Percentiles rank a stretch among this genome's conserved stretches.
phyloP scores from a whole-genome alignment of 2,888 invertebrate species.

The Ophion costatus region DNA sequence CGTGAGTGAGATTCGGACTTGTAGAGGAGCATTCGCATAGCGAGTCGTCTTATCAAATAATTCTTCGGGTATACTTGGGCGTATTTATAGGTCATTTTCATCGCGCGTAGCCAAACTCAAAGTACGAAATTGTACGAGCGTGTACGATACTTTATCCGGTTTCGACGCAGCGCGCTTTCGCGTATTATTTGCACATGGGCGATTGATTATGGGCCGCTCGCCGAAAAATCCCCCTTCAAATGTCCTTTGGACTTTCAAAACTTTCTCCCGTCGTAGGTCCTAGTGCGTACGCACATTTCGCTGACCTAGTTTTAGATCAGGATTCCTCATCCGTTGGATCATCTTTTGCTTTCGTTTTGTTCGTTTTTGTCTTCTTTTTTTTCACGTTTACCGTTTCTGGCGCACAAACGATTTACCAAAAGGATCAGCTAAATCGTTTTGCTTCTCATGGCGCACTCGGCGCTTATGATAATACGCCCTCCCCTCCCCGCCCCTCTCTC shows the following conservation, averaged over 20 bases:
- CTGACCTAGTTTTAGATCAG: conserved; percentile 72
- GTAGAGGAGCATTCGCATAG: background rate
- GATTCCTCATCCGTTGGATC: conserved; percentile 68
- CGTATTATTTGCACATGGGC: conserved; percentile 30
- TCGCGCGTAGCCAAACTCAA: background rate
- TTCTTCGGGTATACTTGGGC: background rate
- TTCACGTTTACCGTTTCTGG: conserved; percentile 62
- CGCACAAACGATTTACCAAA: conserved; percentile 61
- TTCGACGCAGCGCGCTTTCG: conserved; percentile 20
- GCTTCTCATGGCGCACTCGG: conserved; percentile 46
- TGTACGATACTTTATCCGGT: conserved; percentile 58
- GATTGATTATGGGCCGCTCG: conserved; percentile 6
- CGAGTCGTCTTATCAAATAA: conserved; percentile 17
- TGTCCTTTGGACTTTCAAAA: conserved; percentile 72
- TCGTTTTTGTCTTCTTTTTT: conserved; percentile 37
- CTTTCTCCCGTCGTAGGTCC: conserved; percentile 74
- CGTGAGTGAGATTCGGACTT: conserved; percentile 3
- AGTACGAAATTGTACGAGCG: conserved; percentile 20
- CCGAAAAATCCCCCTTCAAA: conserved; percentile 47
- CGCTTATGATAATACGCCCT: conserved; percentile 58
- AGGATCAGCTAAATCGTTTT: conserved; percentile 59
- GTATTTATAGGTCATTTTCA: background rate
- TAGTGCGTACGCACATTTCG: conserved; percentile 67
- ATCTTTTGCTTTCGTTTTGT: conserved; percentile 27
- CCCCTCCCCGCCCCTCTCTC: conserved; percentile 13